Evolutionary conservation across 2,797 vertebrate species (phyloP), one percentile per base, ranked within the genome.

Genomic region (Tauraco hartlaubi): DNA sequence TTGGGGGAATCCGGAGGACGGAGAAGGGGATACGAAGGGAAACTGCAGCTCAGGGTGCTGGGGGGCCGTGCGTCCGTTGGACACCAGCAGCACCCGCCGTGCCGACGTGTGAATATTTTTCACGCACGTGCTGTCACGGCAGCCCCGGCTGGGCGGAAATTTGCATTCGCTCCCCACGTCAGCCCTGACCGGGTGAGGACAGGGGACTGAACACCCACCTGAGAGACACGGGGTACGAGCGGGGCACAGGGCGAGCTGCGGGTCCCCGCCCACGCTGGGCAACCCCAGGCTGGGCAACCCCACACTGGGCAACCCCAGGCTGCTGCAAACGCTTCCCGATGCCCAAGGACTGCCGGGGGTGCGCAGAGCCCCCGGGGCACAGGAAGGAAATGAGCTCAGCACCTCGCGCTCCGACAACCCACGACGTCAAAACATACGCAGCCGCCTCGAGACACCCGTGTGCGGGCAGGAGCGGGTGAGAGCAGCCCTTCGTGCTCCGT

Each of bases 1-100:
- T 48, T 56, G 3, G 63, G 37, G 46, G 3, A 1, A 8, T 1
- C 14, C 0, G 33, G n/a, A 26, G 51, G 16, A 3, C 4, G 7
- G 2, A 4, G 5, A 2, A 6, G 55, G 8, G 43, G 13, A 18
- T 66, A 33, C 43, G 39, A 21, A 49, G 8, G 15, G 31, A 6
- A 23, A 2, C 5, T 3, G 51, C 63, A 21, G 33, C 58, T 43
- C 12, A 1, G 37, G 86, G 1, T 22, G 76, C 54, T 13, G 64
- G 1, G 6, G 2, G 59, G 44, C 93, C 7, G 51, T 0, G 62
- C 17, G 0, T 26, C 2, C 1, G 16, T 0, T 6, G 23, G 14
- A 1, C 52, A 0, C 35, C 0, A 2, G 0, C 64, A 2, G 55
- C 26, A 2, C 9, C 4, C 4, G 8, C 0, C 19, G 4, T 5